Base-by-base conservation (phyloP, 2,113 vertebrate species). In the Malurus cyaneus region DNA sequence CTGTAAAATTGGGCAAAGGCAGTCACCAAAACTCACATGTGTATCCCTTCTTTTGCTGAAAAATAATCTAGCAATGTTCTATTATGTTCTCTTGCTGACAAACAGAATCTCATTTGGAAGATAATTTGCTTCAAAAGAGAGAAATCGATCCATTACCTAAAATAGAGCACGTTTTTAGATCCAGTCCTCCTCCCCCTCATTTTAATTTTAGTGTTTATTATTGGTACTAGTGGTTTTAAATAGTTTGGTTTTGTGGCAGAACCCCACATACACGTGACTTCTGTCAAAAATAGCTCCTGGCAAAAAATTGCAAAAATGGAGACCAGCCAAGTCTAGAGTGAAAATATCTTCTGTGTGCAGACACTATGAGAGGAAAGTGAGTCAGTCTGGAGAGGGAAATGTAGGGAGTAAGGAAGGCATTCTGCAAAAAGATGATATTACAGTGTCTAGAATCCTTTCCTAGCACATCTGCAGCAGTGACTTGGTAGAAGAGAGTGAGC, bases 171-270 rank as follows among this genome's bases (percentile, higher is more conserved):
- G 61, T 32, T 70, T 94, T 92, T 78, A 70, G 81, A 56, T 73
- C 62, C 50, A 60, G 10, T 77, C 73, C 41, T 91, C 69, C 46
- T 91, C 69, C 69, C 80, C 50, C 34, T 11, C 25, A 52, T 87
- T 92, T 86, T 80, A 88, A 94, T 93, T 77, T 73, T 60, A 84
- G 79, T 64, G 26, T 53, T 89, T 65, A 81, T 74, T 93, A 61
- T 93, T 93, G 47, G 86, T 85, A 61, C 60, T 85, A 81, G 70
- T 34, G 19, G 73, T 85, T 96, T 93, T 73, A 70, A 87, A 78
- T 85, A 87, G 18, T 50, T 78, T 94, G 81, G 46, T 11, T 93
- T 92, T 93, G 91, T 78, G 73, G 74, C 74, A 93, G 74, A 92
- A 90, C 76, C 60, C 70, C 74, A 65, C 39, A 49, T 14, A 39